Percentiles rank a stretch among this genome's conserved stretches.
Evolutionary conservation across 2,888 invertebrate genomes (phyloP).

Genomic region (Arenicola marina): DNA sequence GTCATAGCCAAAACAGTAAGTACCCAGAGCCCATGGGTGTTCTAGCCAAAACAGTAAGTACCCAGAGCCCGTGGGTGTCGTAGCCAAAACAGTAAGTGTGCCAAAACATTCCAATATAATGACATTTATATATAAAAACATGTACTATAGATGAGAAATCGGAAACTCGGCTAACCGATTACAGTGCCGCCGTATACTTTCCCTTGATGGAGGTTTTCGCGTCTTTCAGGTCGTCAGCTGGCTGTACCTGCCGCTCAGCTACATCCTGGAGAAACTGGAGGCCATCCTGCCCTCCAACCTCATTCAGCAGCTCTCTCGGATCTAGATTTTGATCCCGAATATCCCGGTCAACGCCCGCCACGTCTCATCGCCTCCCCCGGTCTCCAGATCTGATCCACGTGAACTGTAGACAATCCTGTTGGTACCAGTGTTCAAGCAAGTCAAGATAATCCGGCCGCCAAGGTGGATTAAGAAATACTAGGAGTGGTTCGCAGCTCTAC

Average conservation of each 20-base stretch:
- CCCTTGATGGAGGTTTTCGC: background rate
- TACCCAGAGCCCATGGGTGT: conserved; percentile 77
- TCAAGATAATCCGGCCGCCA: too few species aligned
- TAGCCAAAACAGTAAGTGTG: background rate
- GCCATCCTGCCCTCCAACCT: conserved; percentile 72
- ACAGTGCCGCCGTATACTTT: background rate
- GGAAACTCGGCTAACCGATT: background rate
- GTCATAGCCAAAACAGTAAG: conserved; percentile 74
- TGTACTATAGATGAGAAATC: background rate
- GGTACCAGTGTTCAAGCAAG: too few species aligned
- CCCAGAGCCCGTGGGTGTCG: background rate
- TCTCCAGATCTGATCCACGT: too few species aligned
- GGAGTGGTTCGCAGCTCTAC: too few species aligned
- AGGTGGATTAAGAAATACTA: too few species aligned
- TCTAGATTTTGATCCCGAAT: background rate
- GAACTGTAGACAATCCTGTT: too few species aligned
- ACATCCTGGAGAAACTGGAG: conserved; percentile 80
- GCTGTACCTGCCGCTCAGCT: conserved; percentile 80
- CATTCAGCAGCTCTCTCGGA: conserved; percentile 4
- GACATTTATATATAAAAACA: background rate
- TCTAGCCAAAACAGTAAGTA: conserved; percentile 73
- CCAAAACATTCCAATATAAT: background rate
- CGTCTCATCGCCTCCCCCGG: too few species aligned
- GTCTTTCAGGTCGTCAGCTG: conserved; percentile 71
- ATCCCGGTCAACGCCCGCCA: too few species aligned